Evolutionary conservation across 2,888 invertebrate genomes (phyloP), one percentile per base, ranked within the genome.

Genomic region (Leucoptera coffeella): DNA sequence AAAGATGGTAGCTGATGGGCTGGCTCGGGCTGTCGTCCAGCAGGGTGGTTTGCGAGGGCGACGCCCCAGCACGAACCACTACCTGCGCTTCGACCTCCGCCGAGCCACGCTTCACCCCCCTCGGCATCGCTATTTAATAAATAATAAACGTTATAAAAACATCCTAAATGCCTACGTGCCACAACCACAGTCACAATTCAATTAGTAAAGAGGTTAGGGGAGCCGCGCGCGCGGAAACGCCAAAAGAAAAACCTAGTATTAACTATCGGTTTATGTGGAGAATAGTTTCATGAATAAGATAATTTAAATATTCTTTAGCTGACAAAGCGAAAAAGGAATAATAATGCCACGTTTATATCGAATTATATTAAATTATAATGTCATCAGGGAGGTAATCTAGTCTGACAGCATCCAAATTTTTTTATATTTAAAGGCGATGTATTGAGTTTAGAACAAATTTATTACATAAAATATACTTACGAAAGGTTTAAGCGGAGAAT

Each of bases 1-100:
- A 74, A 42, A 89, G 75, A 60, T 89, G 88, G 38, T 82, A 83
- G 60, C 80, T 82, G 43, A 75, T 64, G 40, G 72, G 59, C 49
- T 72, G 71, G 45, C 60, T 56, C 36, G 71, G 71, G 53, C 71
- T 71, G 45, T 67, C 67, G 29, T 64, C 64, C 41, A 65, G 43
- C 38, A 67, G 54, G 37, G 65, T 72, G 50, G 60, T 67, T 38
- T 57, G 67, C 57, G 74, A 65, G 46, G 78, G 62, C 50, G 67
- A 71, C 54, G 55, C 64, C 42, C 60, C 55, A 41, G 57, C 64
- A 42, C 59, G 59, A 38, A 65, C 62, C 43, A 62, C 62, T 50
- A 64, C 55, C 47, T 71, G 64, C 44, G 60, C 59, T 57, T 71
- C 61, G 50, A 61, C 64, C 58, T 71, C 71, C 58, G 55, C 71